Evolutionary conservation across 2,113 vertebrate genomes (phyloP).

Genomic region (Vanacampus margaritifer): DNA sequence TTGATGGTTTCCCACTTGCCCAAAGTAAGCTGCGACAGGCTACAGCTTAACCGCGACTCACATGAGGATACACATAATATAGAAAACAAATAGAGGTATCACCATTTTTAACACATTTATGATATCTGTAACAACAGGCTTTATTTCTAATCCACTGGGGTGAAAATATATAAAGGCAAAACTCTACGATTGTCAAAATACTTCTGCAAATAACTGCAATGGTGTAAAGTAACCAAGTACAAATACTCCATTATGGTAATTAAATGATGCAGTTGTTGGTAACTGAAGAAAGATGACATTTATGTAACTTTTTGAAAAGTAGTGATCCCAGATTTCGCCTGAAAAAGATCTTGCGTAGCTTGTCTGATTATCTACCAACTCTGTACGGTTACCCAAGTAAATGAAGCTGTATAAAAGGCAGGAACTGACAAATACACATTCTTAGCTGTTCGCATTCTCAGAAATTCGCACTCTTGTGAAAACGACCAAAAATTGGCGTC

Average conservation of each 20-base stretch:
- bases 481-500: not conserved
- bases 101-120: too few species aligned
- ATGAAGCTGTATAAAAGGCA: not conserved
- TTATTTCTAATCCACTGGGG: too few species aligned
- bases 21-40: too few species aligned
- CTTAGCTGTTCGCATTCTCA: not conserved
- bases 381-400: not conserved
- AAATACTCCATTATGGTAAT: not conserved
- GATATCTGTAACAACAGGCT: too few species aligned
- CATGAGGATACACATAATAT: too few species aligned
- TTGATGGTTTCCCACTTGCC: not conserved
- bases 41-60: too few species aligned
- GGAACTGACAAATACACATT: not conserved
- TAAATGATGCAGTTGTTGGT: not conserved
- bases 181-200: not conserved
- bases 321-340: too few species aligned
- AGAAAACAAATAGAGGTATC: too few species aligned
- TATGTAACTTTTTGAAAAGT: not conserved
- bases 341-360: not conserved
- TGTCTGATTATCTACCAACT: not conserved
- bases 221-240: not conserved
- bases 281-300: not conserved
- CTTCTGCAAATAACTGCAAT: not conserved
- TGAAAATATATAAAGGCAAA: not conserved
- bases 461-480: not conserved